Conservation (phyloP, 1,140 invertebrate genomes). For the Achroia grisella region DNA sequence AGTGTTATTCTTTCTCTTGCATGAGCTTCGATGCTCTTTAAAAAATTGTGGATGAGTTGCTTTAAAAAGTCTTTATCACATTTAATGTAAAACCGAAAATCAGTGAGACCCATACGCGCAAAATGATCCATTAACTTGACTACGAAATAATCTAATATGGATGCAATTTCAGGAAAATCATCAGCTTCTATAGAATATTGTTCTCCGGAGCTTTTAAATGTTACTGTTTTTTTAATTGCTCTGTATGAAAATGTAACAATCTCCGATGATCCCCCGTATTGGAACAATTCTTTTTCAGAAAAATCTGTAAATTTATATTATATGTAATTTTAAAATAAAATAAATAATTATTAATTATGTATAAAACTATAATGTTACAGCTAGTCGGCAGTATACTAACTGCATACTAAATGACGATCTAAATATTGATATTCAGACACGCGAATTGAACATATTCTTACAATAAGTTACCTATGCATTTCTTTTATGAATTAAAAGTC, state of each 20-base stretch:
- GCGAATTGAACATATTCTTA: too few relatives aligned
- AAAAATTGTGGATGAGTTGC: slow-evolving; percentile 40
- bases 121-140: slow-evolving; percentile 31
- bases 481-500: too few relatives aligned
- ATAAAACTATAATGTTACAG: too few relatives aligned
- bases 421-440: too few relatives aligned
- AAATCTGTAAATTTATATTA: slow-evolving; percentile 56
- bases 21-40: slow-evolving; percentile 53
- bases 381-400: not conserved
- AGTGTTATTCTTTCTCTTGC: slow-evolving; percentile 48
- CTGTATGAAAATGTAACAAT: slow-evolving; percentile 34
- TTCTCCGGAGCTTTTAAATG: slow-evolving; percentile 24
- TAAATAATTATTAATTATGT: too few relatives aligned
- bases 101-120: slow-evolving; percentile 20
- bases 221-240: slow-evolving; percentile 37
- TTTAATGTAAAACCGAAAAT: slow-evolving; percentile 29
- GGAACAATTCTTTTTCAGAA: slow-evolving; percentile 33
- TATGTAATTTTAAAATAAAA: too few relatives aligned
- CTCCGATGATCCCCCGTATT: slow-evolving; percentile 13
- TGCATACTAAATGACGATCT: not conserved
- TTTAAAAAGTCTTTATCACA: slow-evolving; percentile 33
- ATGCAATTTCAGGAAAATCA: slow-evolving; percentile 37
- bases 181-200: slow-evolving; percentile 39
- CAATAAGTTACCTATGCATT: too few relatives aligned
- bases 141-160: slow-evolving; percentile 38